Base-by-base conservation (phyloP, 1,140 invertebrate species). In the Acromyrmex heyeri region DNA sequence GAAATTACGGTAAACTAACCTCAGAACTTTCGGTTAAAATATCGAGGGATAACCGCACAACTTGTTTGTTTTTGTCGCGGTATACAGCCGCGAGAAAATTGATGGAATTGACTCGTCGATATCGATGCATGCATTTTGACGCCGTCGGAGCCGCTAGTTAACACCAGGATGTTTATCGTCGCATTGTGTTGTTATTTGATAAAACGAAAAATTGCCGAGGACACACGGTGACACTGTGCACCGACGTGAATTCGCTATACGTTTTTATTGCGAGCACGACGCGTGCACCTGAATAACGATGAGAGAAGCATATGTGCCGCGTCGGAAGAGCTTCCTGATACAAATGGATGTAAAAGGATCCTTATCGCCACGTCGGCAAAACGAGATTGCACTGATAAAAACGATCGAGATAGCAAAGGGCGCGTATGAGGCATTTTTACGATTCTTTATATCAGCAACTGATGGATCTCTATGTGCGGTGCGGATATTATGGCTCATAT, bases 1-100 rank as follows among this genome's bases (percentile, higher is more conserved):
- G 16, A 83, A 83, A 83, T 73, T 83, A 83, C n/a, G 67, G 38
- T 61, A 48, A 73, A 70, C 50, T 30, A 14, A 21, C 14, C 30
- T 69, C n/a, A n/a, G 59, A 83, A 73, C 18, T 83, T 83, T 83
- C 57, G 69, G 21, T 61, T 61, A 73, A 83, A 83, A 83, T 83
- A 83, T 83, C 67, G 69, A 18, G 48, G 55, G 67, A 61, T 50
- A 61, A 83, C 38, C 38, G 18, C 38, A 61, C 69, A 24, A 48
- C 18, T 64, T 50, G 67, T 83, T 73, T 69, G 64, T 69, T 83
- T 73, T 73, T 75, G 69, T 73, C 38, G 55, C 7, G 18, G 16
- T 18, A 27, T 27, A 81, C 30, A 55, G 30, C 30, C 30, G 30
- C 48, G 48, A 55, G 34, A 61, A 69, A 82, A 82, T 73, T 48